These are phyloP conservation scores for Ostrea edulis DNA, from an alignment of 1,140 invertebrate genomes.

Conservation along the genomic window DNA sequence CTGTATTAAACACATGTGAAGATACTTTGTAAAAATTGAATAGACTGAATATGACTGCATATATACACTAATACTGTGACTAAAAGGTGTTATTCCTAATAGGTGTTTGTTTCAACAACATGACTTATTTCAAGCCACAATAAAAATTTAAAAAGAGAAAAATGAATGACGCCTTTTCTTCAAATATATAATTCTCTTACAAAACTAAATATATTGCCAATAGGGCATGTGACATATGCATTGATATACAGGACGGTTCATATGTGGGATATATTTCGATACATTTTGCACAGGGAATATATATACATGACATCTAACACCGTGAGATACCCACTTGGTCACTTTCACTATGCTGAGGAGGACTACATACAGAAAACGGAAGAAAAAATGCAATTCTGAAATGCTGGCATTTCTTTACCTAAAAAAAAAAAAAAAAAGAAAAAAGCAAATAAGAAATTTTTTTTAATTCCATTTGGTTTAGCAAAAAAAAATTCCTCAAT, in stretches of 20 bases:
- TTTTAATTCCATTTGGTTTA: background rate
- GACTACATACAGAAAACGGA: background rate
- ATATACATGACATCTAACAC: constrained; percentile 9
- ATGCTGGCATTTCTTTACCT: constrained; percentile 3
- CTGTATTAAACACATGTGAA: background rate
- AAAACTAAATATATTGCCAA: constrained; percentile 10
- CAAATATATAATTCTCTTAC: constrained; percentile 20
- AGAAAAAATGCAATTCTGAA: background rate
- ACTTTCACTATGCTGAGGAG: background rate
- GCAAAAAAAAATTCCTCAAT: background rate
- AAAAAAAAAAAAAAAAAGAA: background rate
- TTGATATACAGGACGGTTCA: constrained; percentile 19
- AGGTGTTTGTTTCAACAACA: background rate
- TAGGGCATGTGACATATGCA: background rate
- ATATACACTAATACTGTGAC: constrained; percentile 35
- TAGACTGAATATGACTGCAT: background rate
- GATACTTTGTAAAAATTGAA: background rate
- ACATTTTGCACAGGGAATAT: background rate
- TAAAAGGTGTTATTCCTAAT: background rate
- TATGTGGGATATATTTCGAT: constrained; percentile 18
- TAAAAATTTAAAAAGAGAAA: background rate
- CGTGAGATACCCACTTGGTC: constrained; percentile 35
- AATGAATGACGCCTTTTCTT: background rate
- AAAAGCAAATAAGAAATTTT: background rate
- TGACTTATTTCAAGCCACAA: background rate